Evolutionary conservation across 1,140 invertebrate species (phyloP).

Genomic region (Euwallacea similis): DNA sequence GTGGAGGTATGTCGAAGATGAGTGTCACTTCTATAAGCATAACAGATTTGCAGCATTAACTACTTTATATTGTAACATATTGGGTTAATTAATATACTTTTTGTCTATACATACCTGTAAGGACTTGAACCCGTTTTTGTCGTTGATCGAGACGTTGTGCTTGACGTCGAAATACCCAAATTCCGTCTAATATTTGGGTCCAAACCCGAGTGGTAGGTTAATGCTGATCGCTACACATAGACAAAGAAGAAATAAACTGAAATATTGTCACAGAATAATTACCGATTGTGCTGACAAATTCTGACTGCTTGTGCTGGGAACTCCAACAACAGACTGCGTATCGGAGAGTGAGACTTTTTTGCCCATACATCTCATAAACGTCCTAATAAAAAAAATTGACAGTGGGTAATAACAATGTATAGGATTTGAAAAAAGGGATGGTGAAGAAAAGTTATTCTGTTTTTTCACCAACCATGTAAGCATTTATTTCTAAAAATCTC

Average conservation of each 20-base stretch:
- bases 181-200: constrained; percentile 69
- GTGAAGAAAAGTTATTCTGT: too few relatives aligned
- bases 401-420: too few relatives aligned
- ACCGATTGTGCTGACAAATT: constrained; percentile 67
- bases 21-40: constrained; percentile 66
- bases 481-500: too few relatives aligned
- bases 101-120: constrained; percentile 63
- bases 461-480: too few relatives aligned
- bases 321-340: constrained; percentile 65
- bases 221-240: constrained; percentile 69
- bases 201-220: constrained; percentile 75
- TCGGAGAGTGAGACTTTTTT: constrained; percentile 81
- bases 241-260: not conserved
- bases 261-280: constrained; percentile 31
- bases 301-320: constrained; percentile 70
- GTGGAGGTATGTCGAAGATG: constrained; percentile 79
- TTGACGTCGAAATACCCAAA: constrained; percentile 93
- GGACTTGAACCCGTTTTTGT: constrained; percentile 92
- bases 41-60: too few relatives aligned
- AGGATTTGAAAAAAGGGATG: too few relatives aligned
- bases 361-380: constrained; percentile 73
- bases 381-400: constrained; percentile 44
- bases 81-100: constrained; percentile 17
- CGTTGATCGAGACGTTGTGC: constrained; percentile 90
- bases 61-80: constrained; percentile 1